phyloP scores from a whole-genome alignment of 2,888 invertebrate genomes.

The Orthonychiurus folsomi region DNA sequence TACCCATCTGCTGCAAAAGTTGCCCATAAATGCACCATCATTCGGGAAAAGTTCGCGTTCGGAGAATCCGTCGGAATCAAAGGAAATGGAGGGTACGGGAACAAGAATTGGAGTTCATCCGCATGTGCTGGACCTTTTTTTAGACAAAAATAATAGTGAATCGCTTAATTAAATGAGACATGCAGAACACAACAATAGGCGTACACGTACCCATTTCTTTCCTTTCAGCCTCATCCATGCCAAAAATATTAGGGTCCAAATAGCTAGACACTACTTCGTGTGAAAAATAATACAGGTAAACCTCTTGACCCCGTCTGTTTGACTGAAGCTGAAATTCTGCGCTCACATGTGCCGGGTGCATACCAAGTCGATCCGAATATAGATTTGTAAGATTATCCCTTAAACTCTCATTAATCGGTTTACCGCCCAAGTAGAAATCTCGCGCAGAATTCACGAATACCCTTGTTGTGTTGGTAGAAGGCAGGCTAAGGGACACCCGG shows the following conservation, averaged over 20 bases:
- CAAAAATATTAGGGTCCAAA: no score
- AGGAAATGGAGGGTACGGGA: constrained; percentile 2
- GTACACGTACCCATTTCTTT: no score
- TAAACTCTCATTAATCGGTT: background rate
- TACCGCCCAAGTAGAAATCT: constrained; percentile 4
- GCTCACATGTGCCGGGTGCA: background rate
- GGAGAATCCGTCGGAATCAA: background rate
- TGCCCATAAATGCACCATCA: constrained; percentile 5
- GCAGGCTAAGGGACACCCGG: no score
- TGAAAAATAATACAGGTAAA: constrained; percentile 8
- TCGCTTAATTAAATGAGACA: no score
- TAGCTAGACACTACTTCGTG: background rate
- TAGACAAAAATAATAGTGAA: background rate
- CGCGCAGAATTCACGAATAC: background rate
- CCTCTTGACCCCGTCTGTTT: background rate
- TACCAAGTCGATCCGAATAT: background rate
- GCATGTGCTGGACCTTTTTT: background rate
- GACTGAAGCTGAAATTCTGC: background rate
- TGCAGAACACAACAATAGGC: no score
- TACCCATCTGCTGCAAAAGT: constrained; percentile 2
- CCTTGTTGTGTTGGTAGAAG: no score
- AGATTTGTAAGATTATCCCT: constrained; percentile 4
- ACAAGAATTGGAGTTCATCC: constrained; percentile 8
- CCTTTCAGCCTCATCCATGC: no score
- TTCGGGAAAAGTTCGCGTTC: background rate